Percentiles rank a stretch among this genome's conserved stretches.
These are phyloP conservation scores for Cerceris ruficornis DNA, from an alignment of 2,888 invertebrate species.

Conservation along the genomic window DNA sequence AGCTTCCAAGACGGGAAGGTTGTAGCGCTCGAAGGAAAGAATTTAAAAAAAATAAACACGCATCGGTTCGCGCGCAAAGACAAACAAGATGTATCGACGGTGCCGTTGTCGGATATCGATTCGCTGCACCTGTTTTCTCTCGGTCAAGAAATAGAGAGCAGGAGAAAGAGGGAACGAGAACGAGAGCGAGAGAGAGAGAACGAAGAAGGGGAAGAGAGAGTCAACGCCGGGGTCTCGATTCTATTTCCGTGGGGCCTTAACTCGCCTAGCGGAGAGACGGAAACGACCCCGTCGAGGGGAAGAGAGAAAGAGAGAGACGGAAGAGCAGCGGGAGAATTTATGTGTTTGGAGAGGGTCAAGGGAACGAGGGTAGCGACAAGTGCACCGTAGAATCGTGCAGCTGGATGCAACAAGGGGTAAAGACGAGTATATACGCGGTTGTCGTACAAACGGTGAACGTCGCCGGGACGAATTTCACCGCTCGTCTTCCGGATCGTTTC, in stretches of 20 bases:
- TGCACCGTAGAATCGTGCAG: conserved; percentile 70
- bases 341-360: conserved; percentile 79
- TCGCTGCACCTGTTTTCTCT: conserved; percentile 60
- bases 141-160: conserved; percentile 28
- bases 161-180: neutral
- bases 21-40: no score
- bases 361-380: conserved; percentile 77
- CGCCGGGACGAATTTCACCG: conserved; percentile 33
- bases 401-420: conserved; percentile 68
- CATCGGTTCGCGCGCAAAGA: neutral
- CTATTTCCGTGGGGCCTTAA: conserved; percentile 73
- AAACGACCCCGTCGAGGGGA: conserved; percentile 31
- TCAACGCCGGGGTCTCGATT: conserved; percentile 61
- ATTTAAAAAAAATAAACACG: no score
- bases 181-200: neutral
- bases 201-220: conserved; percentile 23
- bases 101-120: conserved; percentile 35
- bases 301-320: conserved; percentile 15
- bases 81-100: conserved; percentile 19
- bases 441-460: conserved; percentile 31
- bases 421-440: conserved; percentile 27
- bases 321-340: conserved; percentile 68
- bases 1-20: no score
- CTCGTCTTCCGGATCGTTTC: conserved; percentile 18
- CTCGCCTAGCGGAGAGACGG: conserved; percentile 47